These are phyloP conservation scores for Drosophila leonis DNA, from an alignment of 2,888 invertebrate species.

Conservation along the genomic window DNA sequence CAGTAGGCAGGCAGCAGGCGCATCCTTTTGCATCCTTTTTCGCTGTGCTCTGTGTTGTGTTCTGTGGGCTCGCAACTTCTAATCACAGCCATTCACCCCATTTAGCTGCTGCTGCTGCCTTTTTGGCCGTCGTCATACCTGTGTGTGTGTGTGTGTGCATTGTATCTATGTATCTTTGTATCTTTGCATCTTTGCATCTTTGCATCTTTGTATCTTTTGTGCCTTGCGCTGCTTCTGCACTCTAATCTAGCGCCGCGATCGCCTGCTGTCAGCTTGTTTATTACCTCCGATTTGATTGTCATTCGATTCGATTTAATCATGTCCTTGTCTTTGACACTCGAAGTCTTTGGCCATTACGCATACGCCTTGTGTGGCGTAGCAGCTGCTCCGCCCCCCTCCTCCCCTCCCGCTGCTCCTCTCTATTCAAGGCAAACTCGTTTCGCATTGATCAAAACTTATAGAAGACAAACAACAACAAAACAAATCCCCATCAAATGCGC, in stretches of 20 bases:
- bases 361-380: conserved; percentile 42
- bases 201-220: conserved; percentile 29
- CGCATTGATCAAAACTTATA: conserved; percentile 28
- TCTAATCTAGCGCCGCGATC: conserved; percentile 40
- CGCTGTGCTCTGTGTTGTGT: neutral
- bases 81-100: conserved; percentile 50
- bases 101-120: conserved; percentile 12
- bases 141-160: neutral
- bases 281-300: conserved; percentile 68
- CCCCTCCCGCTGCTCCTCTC: neutral
- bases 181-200: conserved; percentile 1
- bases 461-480: conserved; percentile 3
- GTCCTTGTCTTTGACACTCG: conserved; percentile 55
- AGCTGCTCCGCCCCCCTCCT: neutral
- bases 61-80: conserved; percentile 27
- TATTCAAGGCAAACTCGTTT: conserved; percentile 36
- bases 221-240: neutral
- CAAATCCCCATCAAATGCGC: conserved; percentile 39
- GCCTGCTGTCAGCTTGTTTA: conserved; percentile 18
- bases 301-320: conserved; percentile 66
- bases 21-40: conserved; percentile 5
- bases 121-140: conserved; percentile 13
- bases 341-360: conserved; percentile 46
- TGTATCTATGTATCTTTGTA: conserved; percentile 10
- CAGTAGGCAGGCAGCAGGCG: neutral